These are phyloP conservation scores for Piezodorus guildinii DNA, from an alignment of 1,140 invertebrate genomes.

Conservation along the genomic window DNA sequence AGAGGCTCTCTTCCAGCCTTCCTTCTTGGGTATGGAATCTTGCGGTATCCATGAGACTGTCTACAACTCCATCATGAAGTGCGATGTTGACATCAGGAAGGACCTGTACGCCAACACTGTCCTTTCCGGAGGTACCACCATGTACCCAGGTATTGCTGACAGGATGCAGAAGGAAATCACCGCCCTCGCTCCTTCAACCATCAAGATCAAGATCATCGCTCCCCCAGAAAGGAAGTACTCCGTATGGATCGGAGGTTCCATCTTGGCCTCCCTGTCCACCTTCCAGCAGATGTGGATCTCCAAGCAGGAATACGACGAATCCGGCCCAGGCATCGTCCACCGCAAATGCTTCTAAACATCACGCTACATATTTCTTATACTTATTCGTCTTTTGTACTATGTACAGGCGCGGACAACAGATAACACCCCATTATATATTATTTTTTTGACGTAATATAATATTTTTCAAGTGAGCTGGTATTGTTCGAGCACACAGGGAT, in stretches of 20 bases:
- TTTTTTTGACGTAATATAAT: constrained; percentile 1
- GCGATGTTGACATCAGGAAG: constrained; percentile 74
- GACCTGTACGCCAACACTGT: constrained; percentile 64
- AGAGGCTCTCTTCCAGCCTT: constrained; percentile 73
- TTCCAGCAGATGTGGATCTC: constrained; percentile 91
- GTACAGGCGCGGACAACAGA: constrained; percentile 8
- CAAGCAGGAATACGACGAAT: constrained; percentile 88
- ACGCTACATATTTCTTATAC: constrained; percentile 3
- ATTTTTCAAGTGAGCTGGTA: constrained; percentile 7
- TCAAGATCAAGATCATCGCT: constrained; percentile 83
- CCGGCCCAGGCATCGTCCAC: constrained; percentile 82
- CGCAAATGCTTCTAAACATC: constrained; percentile 82
- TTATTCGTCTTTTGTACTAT: constrained; percentile 10
- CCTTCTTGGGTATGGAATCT: constrained; percentile 71
- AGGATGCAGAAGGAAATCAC: constrained; percentile 78
- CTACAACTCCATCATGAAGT: constrained; percentile 85
- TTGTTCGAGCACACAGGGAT: constrained; percentile 19
- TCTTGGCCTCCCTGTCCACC: constrained; percentile 72
- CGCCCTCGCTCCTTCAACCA: constrained; percentile 58
- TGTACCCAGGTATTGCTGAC: constrained; percentile 85
- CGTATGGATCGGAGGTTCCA: constrained; percentile 78
- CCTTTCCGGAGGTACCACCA: constrained; percentile 90
- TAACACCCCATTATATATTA: not conserved
- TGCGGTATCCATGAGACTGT: constrained; percentile 73
- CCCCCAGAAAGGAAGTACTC: constrained; percentile 77